Percentiles rank a stretch among this genome's conserved stretches.
phyloP scores from a whole-genome alignment of 2,888 invertebrate species.

The Hylaea fasciaria region DNA sequence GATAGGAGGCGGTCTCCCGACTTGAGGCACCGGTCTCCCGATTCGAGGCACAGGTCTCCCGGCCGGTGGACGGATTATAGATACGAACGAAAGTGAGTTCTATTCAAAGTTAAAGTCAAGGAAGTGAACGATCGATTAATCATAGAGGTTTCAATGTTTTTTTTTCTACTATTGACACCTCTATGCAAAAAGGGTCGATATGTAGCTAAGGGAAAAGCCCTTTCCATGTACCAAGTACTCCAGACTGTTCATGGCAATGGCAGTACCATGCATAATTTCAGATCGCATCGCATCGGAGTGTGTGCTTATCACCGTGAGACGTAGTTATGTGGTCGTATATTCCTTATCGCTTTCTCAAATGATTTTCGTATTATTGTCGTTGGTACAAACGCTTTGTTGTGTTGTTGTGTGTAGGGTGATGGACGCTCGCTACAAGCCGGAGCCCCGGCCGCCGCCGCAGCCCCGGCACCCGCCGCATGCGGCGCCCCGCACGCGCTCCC shows the following conservation, averaged over 20 bases:
- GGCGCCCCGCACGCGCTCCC: constrained; percentile 47
- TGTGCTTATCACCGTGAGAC: too few species aligned
- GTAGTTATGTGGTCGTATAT: too few species aligned
- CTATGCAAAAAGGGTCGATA: too few species aligned
- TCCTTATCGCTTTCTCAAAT: too few species aligned
- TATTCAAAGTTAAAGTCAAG: background rate
- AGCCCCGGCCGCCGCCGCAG: constrained; percentile 9
- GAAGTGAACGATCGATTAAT: too few species aligned
- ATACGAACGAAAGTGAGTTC: constrained; percentile 7
- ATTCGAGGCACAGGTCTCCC: constrained; percentile 7
- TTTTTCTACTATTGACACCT: too few species aligned
- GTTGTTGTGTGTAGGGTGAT: constrained; percentile 4
- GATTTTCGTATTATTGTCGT: background rate
- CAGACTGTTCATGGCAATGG: too few species aligned
- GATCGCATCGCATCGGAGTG: too few species aligned
- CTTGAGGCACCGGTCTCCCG: constrained; percentile 14
- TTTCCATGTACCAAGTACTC: too few species aligned
- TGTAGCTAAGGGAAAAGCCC: too few species aligned
- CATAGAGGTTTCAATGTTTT: too few species aligned
- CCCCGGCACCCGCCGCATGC: constrained; percentile 36
- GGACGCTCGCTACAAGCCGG: constrained; percentile 14
- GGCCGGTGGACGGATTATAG: constrained; percentile 12
- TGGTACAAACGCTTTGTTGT: background rate
- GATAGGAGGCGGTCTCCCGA: constrained; percentile 3
- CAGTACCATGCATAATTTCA: too few species aligned